Evolutionary conservation across 2,113 vertebrate genomes (phyloP).

Genomic region (Cyanistes caeruleus): DNA sequence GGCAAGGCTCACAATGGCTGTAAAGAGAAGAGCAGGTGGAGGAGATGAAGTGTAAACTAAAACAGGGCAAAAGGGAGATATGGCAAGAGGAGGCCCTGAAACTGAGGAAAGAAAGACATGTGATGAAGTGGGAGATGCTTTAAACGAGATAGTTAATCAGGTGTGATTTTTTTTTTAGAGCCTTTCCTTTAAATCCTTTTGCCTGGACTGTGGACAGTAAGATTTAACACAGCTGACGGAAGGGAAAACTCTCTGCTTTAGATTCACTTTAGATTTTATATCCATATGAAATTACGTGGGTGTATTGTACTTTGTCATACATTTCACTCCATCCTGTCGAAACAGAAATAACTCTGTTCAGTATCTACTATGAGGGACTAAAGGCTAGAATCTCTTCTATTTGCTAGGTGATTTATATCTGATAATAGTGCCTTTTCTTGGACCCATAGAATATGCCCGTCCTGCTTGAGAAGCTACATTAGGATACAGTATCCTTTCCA

Average conservation of each 20-base stretch:
- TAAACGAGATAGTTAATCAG: neutral
- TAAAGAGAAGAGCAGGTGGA: neutral
- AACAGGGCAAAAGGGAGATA: neutral
- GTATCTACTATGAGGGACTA: neutral
- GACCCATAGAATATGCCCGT: neutral
- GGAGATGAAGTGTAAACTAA: neutral
- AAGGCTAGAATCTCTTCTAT: neutral
- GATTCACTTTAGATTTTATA: neutral
- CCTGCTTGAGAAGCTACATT: neutral
- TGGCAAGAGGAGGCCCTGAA: neutral
- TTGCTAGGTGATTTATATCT: neutral
- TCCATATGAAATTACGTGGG: neutral
- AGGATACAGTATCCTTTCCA: neutral
- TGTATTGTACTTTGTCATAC: neutral
- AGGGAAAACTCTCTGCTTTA: neutral
- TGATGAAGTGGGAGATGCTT: neutral
- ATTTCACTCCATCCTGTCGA: neutral
- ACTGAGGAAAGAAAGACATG: neutral
- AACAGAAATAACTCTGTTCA: neutral
- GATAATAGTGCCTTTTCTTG: neutral
- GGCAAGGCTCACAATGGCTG: neutral
- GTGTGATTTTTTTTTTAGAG: neutral
- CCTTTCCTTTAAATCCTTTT: neutral
- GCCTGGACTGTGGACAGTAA: neutral
- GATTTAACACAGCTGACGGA: neutral